phyloP scores from a whole-genome alignment of 2,888 invertebrate species.

The Drosophila yooni region DNA sequence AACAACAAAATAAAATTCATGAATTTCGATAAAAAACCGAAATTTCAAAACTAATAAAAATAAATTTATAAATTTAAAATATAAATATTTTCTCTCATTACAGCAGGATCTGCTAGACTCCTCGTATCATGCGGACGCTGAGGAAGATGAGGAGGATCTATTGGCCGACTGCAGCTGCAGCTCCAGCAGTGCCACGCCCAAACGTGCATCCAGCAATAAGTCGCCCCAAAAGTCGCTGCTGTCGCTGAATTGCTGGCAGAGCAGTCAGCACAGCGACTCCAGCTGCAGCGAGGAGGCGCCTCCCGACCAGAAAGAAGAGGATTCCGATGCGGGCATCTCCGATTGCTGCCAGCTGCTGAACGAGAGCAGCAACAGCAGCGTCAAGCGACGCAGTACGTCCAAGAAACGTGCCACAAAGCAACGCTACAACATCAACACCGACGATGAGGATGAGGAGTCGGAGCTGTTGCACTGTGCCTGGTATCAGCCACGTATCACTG shows the following conservation, averaged over 20 bases:
- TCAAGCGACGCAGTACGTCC: slow-evolving; percentile 49
- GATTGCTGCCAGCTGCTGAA: slow-evolving; percentile 81
- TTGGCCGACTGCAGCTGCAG: slow-evolving; percentile 68
- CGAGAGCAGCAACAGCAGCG: slow-evolving; percentile 48
- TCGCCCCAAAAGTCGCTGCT: slow-evolving; percentile 78
- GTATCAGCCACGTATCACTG: slow-evolving; percentile 80
- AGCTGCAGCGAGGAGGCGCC: slow-evolving; percentile 54
- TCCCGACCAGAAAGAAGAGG: slow-evolving; percentile 19
- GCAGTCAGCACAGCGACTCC: slow-evolving; percentile 70
- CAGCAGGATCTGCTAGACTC: slow-evolving; percentile 77
- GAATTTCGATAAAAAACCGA: background rate
- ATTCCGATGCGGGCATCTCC: slow-evolving; percentile 78
- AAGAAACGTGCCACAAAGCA: slow-evolving; percentile 40
- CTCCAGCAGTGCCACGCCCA: slow-evolving; percentile 47
- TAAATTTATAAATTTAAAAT: background rate
- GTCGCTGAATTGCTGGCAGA: slow-evolving; percentile 78
- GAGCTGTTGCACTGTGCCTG: slow-evolving; percentile 72
- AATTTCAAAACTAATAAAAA: background rate
- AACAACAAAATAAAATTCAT: background rate
- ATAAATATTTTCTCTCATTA: background rate
- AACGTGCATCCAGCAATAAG: slow-evolving; percentile 43
- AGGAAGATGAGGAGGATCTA: slow-evolving; percentile 68
- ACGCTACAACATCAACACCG: slow-evolving; percentile 57
- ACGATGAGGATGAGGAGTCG: slow-evolving; percentile 65
- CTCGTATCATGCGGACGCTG: slow-evolving; percentile 79